These are phyloP conservation scores for Drosophila lutescens DNA, from an alignment of 2,888 invertebrate species.

Conservation along the genomic window DNA sequence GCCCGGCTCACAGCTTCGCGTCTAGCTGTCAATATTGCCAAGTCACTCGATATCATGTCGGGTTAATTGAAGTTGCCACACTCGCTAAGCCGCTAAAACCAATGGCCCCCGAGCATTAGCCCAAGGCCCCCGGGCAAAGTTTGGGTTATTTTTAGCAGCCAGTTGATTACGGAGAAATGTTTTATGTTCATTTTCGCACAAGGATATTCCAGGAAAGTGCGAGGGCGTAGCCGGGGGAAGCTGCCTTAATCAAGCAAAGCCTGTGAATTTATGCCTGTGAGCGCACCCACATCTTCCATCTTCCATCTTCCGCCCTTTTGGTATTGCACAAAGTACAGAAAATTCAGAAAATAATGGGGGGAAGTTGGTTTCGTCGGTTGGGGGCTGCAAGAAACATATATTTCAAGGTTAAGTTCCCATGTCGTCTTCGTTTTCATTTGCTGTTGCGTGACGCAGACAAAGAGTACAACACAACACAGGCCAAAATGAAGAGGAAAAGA, in stretches of 20 bases:
- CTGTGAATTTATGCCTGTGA: slow-evolving; percentile 24
- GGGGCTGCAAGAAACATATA: slow-evolving; percentile 35
- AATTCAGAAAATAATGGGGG: neutral
- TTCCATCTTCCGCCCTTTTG: neutral
- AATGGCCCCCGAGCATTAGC: slow-evolving; percentile 15
- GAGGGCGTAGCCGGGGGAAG: neutral
- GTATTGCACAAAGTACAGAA: slow-evolving; percentile 17
- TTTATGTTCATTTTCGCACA: slow-evolving; percentile 51
- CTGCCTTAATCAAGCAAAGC: slow-evolving; percentile 33
- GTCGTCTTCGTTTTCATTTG: slow-evolving; percentile 66
- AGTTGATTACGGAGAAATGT: slow-evolving; percentile 49
- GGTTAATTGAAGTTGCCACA: slow-evolving; percentile 48
- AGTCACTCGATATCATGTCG: slow-evolving; percentile 35
- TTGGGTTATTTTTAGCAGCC: slow-evolving; percentile 47
- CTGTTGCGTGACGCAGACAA: slow-evolving; percentile 65
- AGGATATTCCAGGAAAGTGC: slow-evolving; percentile 32
- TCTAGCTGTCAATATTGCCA: slow-evolving; percentile 37
- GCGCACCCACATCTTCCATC: slow-evolving; percentile 31
- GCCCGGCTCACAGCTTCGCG: slow-evolving; percentile 11
- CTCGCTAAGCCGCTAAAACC: slow-evolving; percentile 38
- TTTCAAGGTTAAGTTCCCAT: slow-evolving; percentile 74
- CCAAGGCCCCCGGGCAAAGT: slow-evolving; percentile 12
- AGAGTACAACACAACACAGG: neutral
- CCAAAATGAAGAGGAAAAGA: neutral
- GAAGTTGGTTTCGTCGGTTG: neutral